Percentiles rank a stretch among this genome's conserved stretches.
These are phyloP conservation scores for Pecten maximus DNA, from an alignment of 2,888 invertebrate genomes.

Conservation along the genomic window DNA sequence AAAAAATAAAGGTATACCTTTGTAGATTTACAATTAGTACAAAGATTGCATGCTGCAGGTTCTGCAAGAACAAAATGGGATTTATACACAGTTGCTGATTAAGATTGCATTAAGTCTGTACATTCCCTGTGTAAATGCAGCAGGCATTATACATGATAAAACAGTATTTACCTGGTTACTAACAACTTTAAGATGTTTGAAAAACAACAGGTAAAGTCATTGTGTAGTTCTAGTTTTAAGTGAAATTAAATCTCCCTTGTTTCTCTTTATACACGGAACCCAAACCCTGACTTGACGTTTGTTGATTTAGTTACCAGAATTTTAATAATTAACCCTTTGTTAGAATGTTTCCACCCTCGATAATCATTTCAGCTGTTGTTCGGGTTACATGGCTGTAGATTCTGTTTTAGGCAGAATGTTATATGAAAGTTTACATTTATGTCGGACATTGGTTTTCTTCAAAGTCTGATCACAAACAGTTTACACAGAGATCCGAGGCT, in stretches of 20 bases:
- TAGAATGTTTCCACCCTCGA: not conserved
- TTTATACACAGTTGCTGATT: not conserved
- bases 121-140: not conserved
- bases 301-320: slow-evolving; percentile 3
- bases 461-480: not conserved
- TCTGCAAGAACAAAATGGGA: not conserved
- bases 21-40: too few relatives aligned
- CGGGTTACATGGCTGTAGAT: not conserved
- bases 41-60: too few relatives aligned
- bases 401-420: not conserved
- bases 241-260: slow-evolving; percentile 26
- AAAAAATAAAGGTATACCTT: too few relatives aligned
- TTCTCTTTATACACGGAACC: not conserved
- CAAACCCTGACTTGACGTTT: not conserved
- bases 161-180: not conserved
- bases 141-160: not conserved
- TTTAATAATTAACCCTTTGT: not conserved
- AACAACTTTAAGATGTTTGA: not conserved
- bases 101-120: not conserved
- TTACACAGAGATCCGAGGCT: not conserved
- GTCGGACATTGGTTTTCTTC: slow-evolving; percentile 15
- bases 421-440: not conserved
- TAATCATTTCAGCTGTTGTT: not conserved
- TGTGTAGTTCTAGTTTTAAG: not conserved
- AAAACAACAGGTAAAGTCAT: not conserved